A percentile compares a stretch with the other conserved stretches of the same genome.
These are phyloP conservation scores for Forbesichthys agassizii DNA, from an alignment of 2,113 vertebrate genomes.

Conservation along the genomic window DNA sequence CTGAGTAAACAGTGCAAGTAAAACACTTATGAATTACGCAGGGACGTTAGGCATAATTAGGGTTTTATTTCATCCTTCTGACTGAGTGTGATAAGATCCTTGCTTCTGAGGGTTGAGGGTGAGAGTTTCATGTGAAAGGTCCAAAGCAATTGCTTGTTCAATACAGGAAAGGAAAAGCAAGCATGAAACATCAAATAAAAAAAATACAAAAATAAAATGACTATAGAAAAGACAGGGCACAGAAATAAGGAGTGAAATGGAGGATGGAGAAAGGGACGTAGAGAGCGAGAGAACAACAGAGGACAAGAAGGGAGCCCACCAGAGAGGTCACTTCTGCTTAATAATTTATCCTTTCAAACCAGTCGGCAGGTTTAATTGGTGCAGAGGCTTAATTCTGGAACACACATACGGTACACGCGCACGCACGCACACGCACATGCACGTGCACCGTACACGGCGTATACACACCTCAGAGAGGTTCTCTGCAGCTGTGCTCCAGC, in stretches of 20 bases:
- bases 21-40: constrained; percentile 10
- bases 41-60: not conserved
- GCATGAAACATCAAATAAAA: not conserved
- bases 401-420: constrained; percentile 23
- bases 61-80: not conserved
- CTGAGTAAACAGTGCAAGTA: constrained; percentile 14
- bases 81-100: not conserved
- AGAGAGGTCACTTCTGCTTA: constrained; percentile 76
- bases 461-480: constrained; percentile 60
- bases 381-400: constrained; percentile 68
- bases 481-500: constrained; percentile 72
- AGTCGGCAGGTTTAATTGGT: constrained; percentile 74
- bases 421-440: constrained; percentile 20
- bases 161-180: not conserved
- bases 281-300: constrained; percentile 3
- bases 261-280: constrained; percentile 14
- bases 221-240: not conserved
- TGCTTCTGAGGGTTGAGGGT: not conserved
- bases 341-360: constrained; percentile 77
- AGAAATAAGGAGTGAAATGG: constrained; percentile 20
- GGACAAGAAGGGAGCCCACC: constrained; percentile 50
- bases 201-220: not conserved
- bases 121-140: constrained; percentile 1
- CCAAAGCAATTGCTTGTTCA: not conserved
- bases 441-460: constrained; percentile 16